Evolutionary conservation across 2,113 vertebrate species (phyloP).

Genomic region (Melanocharis versteri): DNA sequence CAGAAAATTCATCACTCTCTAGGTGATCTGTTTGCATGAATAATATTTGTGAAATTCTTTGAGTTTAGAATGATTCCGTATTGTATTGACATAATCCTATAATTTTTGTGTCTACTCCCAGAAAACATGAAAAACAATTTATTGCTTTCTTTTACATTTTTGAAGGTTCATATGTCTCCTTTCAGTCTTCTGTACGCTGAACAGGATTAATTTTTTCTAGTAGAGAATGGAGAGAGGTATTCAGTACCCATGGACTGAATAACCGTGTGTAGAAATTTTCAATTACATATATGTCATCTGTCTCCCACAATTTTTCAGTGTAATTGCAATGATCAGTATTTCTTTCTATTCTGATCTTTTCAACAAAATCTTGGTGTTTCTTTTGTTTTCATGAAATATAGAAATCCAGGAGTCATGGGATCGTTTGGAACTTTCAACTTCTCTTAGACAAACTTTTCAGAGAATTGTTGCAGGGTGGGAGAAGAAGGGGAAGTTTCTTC

Average conservation of each 20-base stretch:
- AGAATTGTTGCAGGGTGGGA: background rate
- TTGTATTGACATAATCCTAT: background rate
- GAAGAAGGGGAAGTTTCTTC: background rate
- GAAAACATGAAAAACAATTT: background rate
- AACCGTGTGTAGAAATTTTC: background rate
- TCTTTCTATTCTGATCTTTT: background rate
- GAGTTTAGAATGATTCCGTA: background rate
- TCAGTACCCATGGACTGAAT: background rate
- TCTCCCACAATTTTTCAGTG: background rate
- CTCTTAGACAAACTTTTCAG: background rate
- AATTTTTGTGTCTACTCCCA: background rate
- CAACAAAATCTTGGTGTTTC: background rate
- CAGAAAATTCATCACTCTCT: background rate
- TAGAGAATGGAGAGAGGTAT: background rate
- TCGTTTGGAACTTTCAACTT: background rate
- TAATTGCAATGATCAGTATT: background rate
- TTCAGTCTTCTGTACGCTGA: background rate
- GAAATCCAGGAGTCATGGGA: background rate
- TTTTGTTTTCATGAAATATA: background rate
- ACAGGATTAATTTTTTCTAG: background rate
- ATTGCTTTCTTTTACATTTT: background rate
- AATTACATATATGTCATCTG: background rate
- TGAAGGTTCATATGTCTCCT: background rate
- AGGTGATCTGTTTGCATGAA: background rate
- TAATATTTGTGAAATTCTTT: background rate